A percentile compares a stretch with the other conserved stretches of the same genome.
These are phyloP conservation scores for Sesamia inferens DNA, from an alignment of 2,888 invertebrate genomes.

Conservation along the genomic window DNA sequence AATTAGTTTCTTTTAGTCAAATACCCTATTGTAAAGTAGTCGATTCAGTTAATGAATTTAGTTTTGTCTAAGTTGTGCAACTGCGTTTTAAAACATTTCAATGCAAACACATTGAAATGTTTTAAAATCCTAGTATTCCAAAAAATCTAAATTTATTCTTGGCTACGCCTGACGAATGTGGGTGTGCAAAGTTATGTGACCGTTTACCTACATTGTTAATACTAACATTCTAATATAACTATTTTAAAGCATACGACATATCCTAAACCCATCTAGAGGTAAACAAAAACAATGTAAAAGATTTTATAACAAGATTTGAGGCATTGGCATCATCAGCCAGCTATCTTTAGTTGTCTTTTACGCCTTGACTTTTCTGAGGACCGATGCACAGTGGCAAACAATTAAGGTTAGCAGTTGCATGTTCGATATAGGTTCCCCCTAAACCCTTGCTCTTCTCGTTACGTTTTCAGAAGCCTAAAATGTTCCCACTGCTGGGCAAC, in stretches of 20 bases:
- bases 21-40: neutral
- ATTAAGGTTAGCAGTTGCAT: neutral
- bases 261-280: neutral
- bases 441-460: neutral
- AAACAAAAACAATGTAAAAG: neutral
- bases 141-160: constrained; percentile 10
- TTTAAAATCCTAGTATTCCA: constrained; percentile 6
- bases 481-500: neutral
- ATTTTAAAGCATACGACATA: neutral
- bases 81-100: too few species aligned
- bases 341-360: neutral
- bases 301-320: neutral
- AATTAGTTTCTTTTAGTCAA: too few species aligned
- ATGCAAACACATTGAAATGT: neutral
- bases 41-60: neutral
- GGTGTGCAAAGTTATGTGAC: constrained; percentile 33
- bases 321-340: too few species aligned
- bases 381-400: neutral
- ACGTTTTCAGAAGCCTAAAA: neutral
- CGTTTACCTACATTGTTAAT: neutral
- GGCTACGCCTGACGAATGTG: constrained; percentile 16
- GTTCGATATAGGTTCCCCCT: neutral
- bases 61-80: too few species aligned
- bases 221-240: neutral
- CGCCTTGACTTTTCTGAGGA: neutral